phyloP scores from a whole-genome alignment of 1,140 invertebrate species.

The Phenacoccus solenopsis region DNA sequence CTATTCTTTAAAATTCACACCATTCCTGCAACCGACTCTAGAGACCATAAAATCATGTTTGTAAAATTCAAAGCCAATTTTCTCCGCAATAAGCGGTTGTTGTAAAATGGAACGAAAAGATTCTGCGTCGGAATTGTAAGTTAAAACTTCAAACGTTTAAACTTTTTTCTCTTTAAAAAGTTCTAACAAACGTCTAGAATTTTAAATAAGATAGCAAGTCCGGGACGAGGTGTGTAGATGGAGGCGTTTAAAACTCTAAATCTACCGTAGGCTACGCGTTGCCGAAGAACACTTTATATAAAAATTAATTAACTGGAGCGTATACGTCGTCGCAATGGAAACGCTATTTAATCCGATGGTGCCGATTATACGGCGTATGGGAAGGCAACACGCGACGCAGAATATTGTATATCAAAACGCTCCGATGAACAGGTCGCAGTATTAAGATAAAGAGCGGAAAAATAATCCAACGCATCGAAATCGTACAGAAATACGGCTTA shows the following conservation, averaged over 20 bases:
- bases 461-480: no score
- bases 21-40: not conserved
- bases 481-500: no score
- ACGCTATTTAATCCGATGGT: not conserved
- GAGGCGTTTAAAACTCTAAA: not conserved
- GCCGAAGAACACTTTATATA: not conserved
- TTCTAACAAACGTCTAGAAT: not conserved
- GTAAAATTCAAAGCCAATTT: conserved; percentile 3
- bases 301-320: not conserved
- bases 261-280: not conserved
- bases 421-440: no score
- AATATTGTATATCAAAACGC: not conserved
- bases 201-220: not conserved
- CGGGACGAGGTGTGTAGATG: no score
- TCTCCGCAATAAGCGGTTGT: conserved; percentile 1
- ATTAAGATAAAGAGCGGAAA: no score
- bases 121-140: not conserved
- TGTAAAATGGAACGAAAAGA: not conserved
- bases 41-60: conserved; percentile 2
- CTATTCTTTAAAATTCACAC: conserved; percentile 3
- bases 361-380: not conserved
- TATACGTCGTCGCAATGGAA: no score
- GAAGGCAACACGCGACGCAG: not conserved
- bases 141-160: conserved; percentile 3
- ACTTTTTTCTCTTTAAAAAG: conserved; percentile 3